Conservation (phyloP, 1,140 invertebrate genomes). For the Heliconius eleuchia region DNA sequence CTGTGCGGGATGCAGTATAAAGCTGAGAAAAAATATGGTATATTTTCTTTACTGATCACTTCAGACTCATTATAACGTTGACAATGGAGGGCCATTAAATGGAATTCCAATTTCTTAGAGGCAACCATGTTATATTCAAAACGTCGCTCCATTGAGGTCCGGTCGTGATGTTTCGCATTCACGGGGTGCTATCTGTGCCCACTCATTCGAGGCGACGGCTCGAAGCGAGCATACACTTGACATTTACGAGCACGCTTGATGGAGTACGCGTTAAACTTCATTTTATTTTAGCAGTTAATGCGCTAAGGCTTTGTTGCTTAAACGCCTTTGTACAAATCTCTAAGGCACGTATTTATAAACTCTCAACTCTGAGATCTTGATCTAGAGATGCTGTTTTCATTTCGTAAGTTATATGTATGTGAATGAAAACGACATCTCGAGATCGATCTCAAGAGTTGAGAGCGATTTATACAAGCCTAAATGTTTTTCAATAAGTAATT, state of each 20-base stretch:
- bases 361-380: too few relatives aligned
- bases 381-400: too few relatives aligned
- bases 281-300: slow-evolving; percentile 30
- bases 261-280: slow-evolving; percentile 33
- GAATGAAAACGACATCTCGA: too few relatives aligned
- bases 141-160: slow-evolving; percentile 29
- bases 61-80: neutral
- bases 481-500: slow-evolving; percentile 30
- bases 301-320: slow-evolving; percentile 13
- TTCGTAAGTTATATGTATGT: too few relatives aligned
- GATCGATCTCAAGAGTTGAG: too few relatives aligned
- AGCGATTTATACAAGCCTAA: neutral
- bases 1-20: too few relatives aligned
- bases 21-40: neutral
- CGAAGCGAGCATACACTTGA: slow-evolving; percentile 37
- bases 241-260: slow-evolving; percentile 36
- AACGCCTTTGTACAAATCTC: slow-evolving; percentile 14
- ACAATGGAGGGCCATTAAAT: slow-evolving; percentile 30
- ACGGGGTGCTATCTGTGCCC: slow-evolving; percentile 35
- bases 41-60: neutral
- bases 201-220: slow-evolving; percentile 38
- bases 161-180: slow-evolving; percentile 36
- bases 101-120: slow-evolving; percentile 35
- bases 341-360: too few relatives aligned
- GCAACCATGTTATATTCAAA: slow-evolving; percentile 31